Evolutionary conservation across 2,797 vertebrate genomes (phyloP).

Genomic region (Karalla daura): DNA sequence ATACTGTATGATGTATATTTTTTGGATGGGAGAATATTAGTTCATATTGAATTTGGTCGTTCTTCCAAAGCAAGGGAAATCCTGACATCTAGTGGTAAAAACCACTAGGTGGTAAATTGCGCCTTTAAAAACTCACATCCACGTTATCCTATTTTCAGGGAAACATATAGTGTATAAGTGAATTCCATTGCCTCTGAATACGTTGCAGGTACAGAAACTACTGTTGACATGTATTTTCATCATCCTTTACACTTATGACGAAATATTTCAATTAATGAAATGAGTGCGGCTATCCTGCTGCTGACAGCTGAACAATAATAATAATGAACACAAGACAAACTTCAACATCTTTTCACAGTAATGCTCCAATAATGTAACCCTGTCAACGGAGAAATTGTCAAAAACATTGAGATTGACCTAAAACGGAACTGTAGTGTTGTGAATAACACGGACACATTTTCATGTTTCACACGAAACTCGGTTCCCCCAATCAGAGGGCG

Average conservation of each 20-base stretch:
- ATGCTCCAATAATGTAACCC: background rate
- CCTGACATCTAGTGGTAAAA: constrained; percentile 49
- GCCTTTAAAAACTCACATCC: background rate
- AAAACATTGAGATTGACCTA: accelerated
- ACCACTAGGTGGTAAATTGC: background rate
- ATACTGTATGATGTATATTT: background rate
- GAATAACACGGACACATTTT: background rate
- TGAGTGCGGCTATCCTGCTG: background rate
- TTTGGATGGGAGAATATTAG: background rate
- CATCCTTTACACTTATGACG: background rate
- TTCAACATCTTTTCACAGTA: background rate
- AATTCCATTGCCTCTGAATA: background rate
- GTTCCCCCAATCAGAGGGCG: constrained; percentile 66
- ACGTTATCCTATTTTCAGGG: background rate
- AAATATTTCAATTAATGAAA: background rate
- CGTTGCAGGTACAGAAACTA: background rate
- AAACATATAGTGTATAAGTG: background rate
- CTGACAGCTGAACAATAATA: background rate
- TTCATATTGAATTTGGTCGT: background rate
- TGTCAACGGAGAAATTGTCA: background rate
- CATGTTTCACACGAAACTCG: constrained; percentile 11
- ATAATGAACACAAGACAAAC: background rate
- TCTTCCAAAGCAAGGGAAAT: background rate
- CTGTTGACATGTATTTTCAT: no score
- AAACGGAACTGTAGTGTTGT: constrained; percentile 7